Evolutionary conservation across 2,797 vertebrate species (phyloP).

Genomic region (Ficedula albicollis): DNA sequence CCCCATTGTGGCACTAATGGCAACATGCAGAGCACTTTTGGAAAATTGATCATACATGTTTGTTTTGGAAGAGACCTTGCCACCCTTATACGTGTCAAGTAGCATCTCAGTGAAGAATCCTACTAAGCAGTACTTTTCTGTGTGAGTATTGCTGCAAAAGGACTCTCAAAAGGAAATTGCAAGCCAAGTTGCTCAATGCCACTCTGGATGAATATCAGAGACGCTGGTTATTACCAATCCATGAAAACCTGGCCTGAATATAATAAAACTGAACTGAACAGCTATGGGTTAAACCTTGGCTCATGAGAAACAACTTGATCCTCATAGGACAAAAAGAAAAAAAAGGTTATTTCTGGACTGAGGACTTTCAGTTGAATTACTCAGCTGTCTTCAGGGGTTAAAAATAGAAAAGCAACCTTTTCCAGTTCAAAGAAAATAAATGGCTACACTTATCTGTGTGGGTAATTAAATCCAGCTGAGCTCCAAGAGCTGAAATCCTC

Average conservation of each 20-base stretch:
- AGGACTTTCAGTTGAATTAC: conserved; percentile 6
- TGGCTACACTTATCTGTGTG: conserved; percentile 42
- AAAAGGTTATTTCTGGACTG: conserved; percentile 21
- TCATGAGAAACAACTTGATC: conserved; percentile 1
- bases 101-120: not conserved
- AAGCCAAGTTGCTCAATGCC: not conserved
- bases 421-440: conserved; percentile 59
- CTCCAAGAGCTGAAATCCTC: conserved; percentile 5
- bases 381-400: conserved; percentile 48
- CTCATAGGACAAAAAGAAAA: not conserved
- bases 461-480: conserved; percentile 57
- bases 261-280: not conserved
- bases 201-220: not conserved
- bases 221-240: not conserved
- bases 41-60: conserved; percentile 49
- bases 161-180: not conserved
- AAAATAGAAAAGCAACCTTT: conserved; percentile 62
- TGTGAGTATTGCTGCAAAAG: not conserved
- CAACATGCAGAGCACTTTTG: conserved; percentile 29
- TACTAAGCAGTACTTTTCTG: not conserved
- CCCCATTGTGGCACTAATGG: conserved; percentile 35
- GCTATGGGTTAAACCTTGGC: not conserved
- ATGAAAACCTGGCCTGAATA: not conserved
- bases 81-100: not conserved
- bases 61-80: conserved; percentile 43